Conservation (phyloP, 2,888 invertebrate species). For the Dascillus cervinus region DNA sequence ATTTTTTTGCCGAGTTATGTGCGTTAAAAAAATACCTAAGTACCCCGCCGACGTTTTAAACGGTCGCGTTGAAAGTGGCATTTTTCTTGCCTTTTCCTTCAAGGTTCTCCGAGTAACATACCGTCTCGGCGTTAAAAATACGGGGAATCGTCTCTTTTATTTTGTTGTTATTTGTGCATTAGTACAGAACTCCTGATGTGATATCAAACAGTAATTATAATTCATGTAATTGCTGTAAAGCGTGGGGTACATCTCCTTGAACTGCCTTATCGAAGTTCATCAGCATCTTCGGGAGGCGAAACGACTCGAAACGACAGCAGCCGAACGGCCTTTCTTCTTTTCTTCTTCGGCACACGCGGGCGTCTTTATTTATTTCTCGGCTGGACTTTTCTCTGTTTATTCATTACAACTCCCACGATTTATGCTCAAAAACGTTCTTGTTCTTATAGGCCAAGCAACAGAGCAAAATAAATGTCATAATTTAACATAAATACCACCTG, state of each 20-base stretch:
- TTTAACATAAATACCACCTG: no score
- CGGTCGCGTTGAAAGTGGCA: no score
- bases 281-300: slow-evolving; percentile 13
- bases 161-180: slow-evolving; percentile 9
- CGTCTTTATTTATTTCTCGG: slow-evolving; percentile 9
- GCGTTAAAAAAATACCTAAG: no score
- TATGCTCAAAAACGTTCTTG: no score
- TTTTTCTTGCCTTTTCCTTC: no score
- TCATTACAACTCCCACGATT: slow-evolving; percentile 8
- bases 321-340: no score
- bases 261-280: slow-evolving; percentile 24
- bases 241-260: slow-evolving; percentile 25
- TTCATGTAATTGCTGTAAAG: slow-evolving; percentile 25
- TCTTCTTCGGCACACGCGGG: slow-evolving; percentile 6
- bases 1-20: no score
- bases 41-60: no score
- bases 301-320: slow-evolving; percentile 7
- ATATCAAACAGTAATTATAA: slow-evolving; percentile 23
- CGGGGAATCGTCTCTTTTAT: slow-evolving; percentile 2
- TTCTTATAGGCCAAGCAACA: no score
- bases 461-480: no score
- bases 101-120: no score
- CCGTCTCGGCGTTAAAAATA: no score
- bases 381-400: slow-evolving; percentile 6
- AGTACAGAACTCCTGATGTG: slow-evolving; percentile 8